These are phyloP conservation scores for Fissipunctia ypsillon DNA, from an alignment of 2,888 invertebrate genomes.

Conservation along the genomic window DNA sequence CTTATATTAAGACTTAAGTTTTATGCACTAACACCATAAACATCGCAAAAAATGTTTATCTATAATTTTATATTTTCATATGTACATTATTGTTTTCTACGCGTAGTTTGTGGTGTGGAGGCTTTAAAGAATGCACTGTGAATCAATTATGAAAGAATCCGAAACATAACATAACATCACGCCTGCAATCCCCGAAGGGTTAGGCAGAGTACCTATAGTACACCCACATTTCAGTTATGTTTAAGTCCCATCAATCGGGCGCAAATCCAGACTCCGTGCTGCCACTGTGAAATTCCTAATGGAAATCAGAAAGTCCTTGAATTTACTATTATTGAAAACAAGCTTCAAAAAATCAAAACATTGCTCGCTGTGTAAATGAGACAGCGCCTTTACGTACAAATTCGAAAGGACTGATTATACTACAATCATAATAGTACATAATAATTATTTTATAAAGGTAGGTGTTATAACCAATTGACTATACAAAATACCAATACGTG, in stretches of 20 bases:
- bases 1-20: no score
- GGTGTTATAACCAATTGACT: constrained; percentile 18
- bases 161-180: background rate
- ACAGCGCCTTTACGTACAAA: constrained; percentile 44
- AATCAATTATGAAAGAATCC: background rate
- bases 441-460: background rate
- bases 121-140: background rate
- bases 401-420: constrained; percentile 43
- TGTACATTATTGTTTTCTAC: background rate
- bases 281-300: background rate
- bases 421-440: background rate
- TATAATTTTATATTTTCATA: no score
- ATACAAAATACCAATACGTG: background rate
- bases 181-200: background rate
- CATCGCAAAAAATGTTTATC: background rate
- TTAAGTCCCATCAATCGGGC: background rate
- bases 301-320: background rate
- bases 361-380: constrained; percentile 32
- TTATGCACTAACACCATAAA: background rate
- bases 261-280: background rate
- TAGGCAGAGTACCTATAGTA: background rate
- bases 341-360: background rate
- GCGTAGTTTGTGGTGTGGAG: background rate
- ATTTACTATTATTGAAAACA: background rate
- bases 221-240: background rate